Conservation (phyloP, 2,797 vertebrate species). For the Aselliscus stoliczkanus region DNA sequence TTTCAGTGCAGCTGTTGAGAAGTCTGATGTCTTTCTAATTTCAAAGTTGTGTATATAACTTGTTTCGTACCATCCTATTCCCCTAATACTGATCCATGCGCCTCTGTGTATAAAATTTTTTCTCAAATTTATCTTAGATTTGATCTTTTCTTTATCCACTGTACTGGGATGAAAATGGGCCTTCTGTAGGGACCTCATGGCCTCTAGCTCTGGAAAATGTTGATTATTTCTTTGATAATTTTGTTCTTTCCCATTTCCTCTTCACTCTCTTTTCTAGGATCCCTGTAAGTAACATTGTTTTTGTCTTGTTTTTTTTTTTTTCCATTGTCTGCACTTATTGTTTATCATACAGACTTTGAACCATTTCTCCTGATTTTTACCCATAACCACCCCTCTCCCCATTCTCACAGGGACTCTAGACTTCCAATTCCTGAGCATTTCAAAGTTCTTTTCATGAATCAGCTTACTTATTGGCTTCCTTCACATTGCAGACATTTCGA, state of each 20-base stretch:
- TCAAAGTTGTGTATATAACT: neutral
- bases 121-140: neutral
- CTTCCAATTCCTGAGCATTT: neutral
- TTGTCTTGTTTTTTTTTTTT: neutral
- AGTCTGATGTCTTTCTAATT: neutral
- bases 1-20: neutral
- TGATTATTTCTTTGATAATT: neutral
- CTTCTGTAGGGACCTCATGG: neutral
- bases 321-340: neutral
- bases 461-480: neutral
- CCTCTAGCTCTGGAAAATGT: neutral
- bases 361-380: neutral
- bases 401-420: neutral
- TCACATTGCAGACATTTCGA: neutral
- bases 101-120: neutral
- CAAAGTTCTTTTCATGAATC: neutral
- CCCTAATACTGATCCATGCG: neutral
- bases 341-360: neutral
- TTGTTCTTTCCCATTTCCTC: neutral
- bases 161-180: neutral
- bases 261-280: neutral
- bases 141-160: neutral
- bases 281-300: neutral
- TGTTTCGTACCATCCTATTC: neutral
- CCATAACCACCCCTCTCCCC: neutral